Evolutionary conservation across 2,797 vertebrate genomes (phyloP), one percentile per base, ranked within the genome.

Genomic region (Micropoecilia bifurca): DNA sequence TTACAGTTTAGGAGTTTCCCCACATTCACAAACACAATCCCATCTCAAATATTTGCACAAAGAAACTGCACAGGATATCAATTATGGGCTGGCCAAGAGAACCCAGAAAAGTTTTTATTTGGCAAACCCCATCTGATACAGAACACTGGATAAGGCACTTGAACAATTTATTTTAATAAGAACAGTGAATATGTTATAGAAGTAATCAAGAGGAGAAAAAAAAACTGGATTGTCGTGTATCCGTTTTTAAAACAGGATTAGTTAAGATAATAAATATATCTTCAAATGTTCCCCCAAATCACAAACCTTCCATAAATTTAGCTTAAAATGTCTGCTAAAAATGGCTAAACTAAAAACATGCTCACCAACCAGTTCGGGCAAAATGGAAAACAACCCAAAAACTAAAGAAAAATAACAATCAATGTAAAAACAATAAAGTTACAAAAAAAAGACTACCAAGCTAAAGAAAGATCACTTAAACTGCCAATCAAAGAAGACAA

Each of bases 41-140:
- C 74, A 82, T 53, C 1, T 79, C 82, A 92, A 95, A 95, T 93
- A 93, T 95, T 94, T 93, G 75, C 78, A 66, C 61, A 92, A 75
- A 84, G 88, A 77, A 45, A 16, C 36, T 33, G 6, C 71, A 28
- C 68, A 48, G 76, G 80, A 83, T 46, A 50, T 20, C 33, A 76
- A 53, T 57, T 0, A 78, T 4, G 10, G 36, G 18, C 66, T 20
- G 43, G 72, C 12, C 33, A 53, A 45, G 20, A 81, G 6, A 36
- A 84, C 89, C 28, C 2, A 74, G n/a, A 81, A 53, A 22, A 47
- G 59, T 82, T 84, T 91, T 95, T 94, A 95, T 95, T 95, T 93
- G 90, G 89, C 88, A 91, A 86, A 86, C 41, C 43, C 30, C 16
- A 16, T 78, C 71, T 75, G 66, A 88, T 81, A 93, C 80, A 90